Conservation (phyloP, 2,113 vertebrate species). For the Ammodytes marinus region DNA sequence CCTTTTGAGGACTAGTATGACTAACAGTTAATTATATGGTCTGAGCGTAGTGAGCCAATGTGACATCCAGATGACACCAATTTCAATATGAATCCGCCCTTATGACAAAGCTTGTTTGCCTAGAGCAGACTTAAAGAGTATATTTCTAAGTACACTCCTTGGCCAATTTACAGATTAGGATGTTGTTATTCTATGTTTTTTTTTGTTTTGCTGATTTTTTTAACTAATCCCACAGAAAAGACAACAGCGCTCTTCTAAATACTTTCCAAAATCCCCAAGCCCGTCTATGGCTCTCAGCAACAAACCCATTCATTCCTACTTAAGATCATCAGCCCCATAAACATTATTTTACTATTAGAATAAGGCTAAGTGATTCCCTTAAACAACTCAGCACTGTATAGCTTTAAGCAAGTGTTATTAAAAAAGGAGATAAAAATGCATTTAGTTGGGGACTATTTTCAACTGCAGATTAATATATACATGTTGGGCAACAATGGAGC, state of each 20-base stretch:
- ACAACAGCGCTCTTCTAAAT: background rate
- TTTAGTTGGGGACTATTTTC: background rate
- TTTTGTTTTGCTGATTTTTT: background rate
- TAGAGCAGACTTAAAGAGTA: background rate
- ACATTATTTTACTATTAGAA: background rate
- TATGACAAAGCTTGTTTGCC: background rate
- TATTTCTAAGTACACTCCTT: background rate
- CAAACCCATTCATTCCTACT: background rate
- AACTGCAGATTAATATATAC: background rate
- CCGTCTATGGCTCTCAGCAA: background rate
- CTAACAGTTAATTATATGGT: constrained; percentile 60
- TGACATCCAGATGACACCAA: constrained; percentile 49
- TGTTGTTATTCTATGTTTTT: background rate
- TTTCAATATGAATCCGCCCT: constrained; percentile 1
- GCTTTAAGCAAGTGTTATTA: background rate
- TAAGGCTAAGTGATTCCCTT: background rate
- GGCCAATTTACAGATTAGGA: background rate
- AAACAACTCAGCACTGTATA: background rate
- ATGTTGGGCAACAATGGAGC: background rate
- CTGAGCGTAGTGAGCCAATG: constrained; percentile 19
- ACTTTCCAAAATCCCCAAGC: background rate
- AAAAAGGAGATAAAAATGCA: background rate
- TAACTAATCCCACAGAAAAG: background rate
- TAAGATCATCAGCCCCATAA: background rate
- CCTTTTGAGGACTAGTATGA: constrained; percentile 42